Conservation (phyloP, 2,797 vertebrate species). For the Microctenopoma stevenorrisi region DNA sequence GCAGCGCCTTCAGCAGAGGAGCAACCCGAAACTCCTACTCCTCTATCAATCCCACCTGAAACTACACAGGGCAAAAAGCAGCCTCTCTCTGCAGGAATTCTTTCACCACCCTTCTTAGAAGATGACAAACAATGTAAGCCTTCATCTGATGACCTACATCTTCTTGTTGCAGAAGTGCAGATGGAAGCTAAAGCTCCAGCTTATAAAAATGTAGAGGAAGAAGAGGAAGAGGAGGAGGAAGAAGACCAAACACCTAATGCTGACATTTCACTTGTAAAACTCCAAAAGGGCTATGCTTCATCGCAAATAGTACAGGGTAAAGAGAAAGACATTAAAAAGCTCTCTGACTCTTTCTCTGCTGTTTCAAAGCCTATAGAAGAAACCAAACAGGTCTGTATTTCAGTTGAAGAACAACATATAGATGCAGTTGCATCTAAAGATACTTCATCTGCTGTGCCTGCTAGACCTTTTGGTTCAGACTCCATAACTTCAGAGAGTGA, state of each 20-base stretch:
- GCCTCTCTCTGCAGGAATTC: slow-evolving; percentile 90
- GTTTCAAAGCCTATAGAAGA: slow-evolving; percentile 47
- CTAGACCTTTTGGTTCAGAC: slow-evolving; percentile 79
- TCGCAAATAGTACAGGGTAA: slow-evolving; percentile 71
- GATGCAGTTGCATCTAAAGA: slow-evolving; percentile 65
- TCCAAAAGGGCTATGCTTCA: slow-evolving; percentile 82
- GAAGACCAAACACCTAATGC: slow-evolving; percentile 86
- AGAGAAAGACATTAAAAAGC: slow-evolving; percentile 57
- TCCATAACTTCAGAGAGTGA: slow-evolving; percentile 87
- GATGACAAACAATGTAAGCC: slow-evolving; percentile 94
- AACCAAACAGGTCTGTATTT: slow-evolving; percentile 63
- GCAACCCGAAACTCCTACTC: slow-evolving; percentile 86
- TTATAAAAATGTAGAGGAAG: slow-evolving; percentile 72
- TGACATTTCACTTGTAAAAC: slow-evolving; percentile 87
- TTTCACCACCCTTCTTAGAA: slow-evolving; percentile 96
- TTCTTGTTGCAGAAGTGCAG: slow-evolving; percentile 81
- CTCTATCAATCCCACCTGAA: slow-evolving; percentile 86
- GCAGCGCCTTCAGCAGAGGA: slow-evolving; percentile 91
- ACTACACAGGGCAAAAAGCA: slow-evolving; percentile 89
- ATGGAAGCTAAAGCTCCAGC: slow-evolving; percentile 69
- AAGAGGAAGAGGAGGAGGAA: slow-evolving; percentile 83
- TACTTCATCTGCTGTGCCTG: slow-evolving; percentile 63
- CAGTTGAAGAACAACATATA: slow-evolving; percentile 66
- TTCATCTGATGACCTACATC: slow-evolving; percentile 88
- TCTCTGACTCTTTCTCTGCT: slow-evolving; percentile 47